A percentile compares a stretch with the other conserved stretches of the same genome.
These are phyloP conservation scores for Riptortus pedestris DNA, from an alignment of 1,140 invertebrate genomes.

Conservation along the genomic window DNA sequence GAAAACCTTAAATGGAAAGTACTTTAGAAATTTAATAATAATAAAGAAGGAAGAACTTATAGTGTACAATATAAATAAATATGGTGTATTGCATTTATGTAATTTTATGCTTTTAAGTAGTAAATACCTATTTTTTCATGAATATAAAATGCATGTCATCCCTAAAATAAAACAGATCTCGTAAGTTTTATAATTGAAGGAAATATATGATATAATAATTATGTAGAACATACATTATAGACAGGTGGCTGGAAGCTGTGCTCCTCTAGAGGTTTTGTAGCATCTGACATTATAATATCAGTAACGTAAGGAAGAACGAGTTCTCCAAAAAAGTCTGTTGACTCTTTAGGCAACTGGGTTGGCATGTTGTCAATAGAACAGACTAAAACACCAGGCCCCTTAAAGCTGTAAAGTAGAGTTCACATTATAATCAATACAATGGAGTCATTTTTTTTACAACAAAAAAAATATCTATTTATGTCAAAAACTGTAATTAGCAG, in stretches of 20 bases:
- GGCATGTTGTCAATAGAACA: constrained; percentile 99
- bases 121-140: too few species aligned
- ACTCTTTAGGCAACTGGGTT: constrained; percentile 91
- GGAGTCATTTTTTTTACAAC: neutral
- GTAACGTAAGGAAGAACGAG: constrained; percentile 77
- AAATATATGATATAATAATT: too few species aligned
- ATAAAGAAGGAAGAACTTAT: too few species aligned
- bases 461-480: neutral
- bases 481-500: neutral
- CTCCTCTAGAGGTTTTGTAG: constrained; percentile 67
- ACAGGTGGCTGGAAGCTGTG: constrained; percentile 68
- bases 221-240: constrained; percentile 66
- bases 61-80: too few species aligned
- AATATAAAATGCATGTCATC: too few species aligned
- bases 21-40: too few species aligned
- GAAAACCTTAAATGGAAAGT: too few species aligned
- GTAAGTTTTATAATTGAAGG: too few species aligned
- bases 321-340: constrained; percentile 96
- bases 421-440: neutral
- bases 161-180: too few species aligned
- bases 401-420: constrained; percentile 66
- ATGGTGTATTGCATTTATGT: too few species aligned
- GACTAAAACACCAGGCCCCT: constrained; percentile 90
- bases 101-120: too few species aligned
- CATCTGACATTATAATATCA: constrained; percentile 86